Percentiles rank a stretch among this genome's conserved stretches.
These are phyloP conservation scores for Paedocypris micromegethes DNA, from an alignment of 2,797 vertebrate species.

Conservation along the genomic window DNA sequence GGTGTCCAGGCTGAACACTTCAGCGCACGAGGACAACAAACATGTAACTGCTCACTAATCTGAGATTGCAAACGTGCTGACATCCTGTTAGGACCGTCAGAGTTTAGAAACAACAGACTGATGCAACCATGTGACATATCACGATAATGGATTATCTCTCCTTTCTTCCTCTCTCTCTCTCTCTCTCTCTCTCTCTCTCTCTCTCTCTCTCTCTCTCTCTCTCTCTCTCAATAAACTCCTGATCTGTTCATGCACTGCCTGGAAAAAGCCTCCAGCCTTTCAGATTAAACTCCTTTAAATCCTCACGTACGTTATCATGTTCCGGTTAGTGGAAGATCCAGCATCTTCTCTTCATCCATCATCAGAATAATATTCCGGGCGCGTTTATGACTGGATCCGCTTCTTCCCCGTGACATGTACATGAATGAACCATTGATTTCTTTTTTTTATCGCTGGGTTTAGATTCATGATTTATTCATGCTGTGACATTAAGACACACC, in stretches of 20 bases:
- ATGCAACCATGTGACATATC: slow-evolving; percentile 36
- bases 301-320: slow-evolving; percentile 26
- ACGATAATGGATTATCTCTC: slow-evolving; percentile 4
- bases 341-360: slow-evolving; percentile 39
- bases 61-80: not conserved
- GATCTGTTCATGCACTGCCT: slow-evolving; percentile 26
- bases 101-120: slow-evolving; percentile 28
- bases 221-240: not conserved
- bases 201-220: not conserved
- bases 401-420: slow-evolving; percentile 28
- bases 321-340: slow-evolving; percentile 23
- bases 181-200: not conserved
- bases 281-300: slow-evolving; percentile 32
- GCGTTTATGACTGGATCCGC: slow-evolving; percentile 40
- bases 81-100: slow-evolving; percentile 1
- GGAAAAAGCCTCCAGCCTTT: slow-evolving; percentile 16
- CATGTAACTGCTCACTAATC: slow-evolving; percentile 19
- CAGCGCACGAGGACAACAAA: not conserved
- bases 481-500: not conserved
- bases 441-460: slow-evolving; percentile 22
- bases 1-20: not conserved
- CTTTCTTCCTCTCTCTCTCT: not conserved
- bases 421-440: slow-evolving; percentile 13
- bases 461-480: slow-evolving; percentile 12
- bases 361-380: slow-evolving; percentile 24